Evolutionary conservation across 1,140 invertebrate genomes (phyloP), one percentile per base, ranked within the genome.

Genomic region (Lordiphosa collinella): DNA sequence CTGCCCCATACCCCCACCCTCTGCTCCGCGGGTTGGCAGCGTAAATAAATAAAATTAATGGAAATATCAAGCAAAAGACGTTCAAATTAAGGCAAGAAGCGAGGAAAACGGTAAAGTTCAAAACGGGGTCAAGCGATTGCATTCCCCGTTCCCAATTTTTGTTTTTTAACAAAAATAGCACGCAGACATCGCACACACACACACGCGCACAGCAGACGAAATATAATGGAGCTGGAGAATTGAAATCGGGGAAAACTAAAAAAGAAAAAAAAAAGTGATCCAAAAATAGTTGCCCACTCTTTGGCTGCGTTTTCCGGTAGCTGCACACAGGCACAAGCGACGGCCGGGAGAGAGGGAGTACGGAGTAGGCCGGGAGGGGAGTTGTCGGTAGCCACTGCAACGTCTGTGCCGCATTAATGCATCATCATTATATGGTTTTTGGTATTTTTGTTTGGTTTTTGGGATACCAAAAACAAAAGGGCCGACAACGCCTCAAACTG

Each of bases 121-220:
- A 84, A 82, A 76, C 73, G 78, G 76, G 76, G 76, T 84, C 76
- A 82, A 76, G 67, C 76, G 76, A 61, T 84, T 82, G 67, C 78
- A 67, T 82, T 76, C 51, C n/a, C 32, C 18, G 18, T 5, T 22
- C 13, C 14, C 14, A 7, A 12, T 43, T 34, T 46, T 41, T 25
- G 7, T 37, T 58, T 59, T 66, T 73, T 51, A 59, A 72, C 74
- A 43, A 80, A 79, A 79, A 80, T 79, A 79, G 74, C 58, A 40
- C 75, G 68, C 68, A 78, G 49, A 64, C 49, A 55, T 40, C 37
- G 37, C 25, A 7, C 25, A 5, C 25, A 5, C 18, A 22, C 18
- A 22, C 18, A 22, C 18, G 6, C 18, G 6, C 18, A 29, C 25
- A 18, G 16, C 16, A 3, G 2, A n/a, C n/a, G 1, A 22, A 22